Conservation (phyloP, 2,113 vertebrate species). For the Gorsachius goisagi region DNA sequence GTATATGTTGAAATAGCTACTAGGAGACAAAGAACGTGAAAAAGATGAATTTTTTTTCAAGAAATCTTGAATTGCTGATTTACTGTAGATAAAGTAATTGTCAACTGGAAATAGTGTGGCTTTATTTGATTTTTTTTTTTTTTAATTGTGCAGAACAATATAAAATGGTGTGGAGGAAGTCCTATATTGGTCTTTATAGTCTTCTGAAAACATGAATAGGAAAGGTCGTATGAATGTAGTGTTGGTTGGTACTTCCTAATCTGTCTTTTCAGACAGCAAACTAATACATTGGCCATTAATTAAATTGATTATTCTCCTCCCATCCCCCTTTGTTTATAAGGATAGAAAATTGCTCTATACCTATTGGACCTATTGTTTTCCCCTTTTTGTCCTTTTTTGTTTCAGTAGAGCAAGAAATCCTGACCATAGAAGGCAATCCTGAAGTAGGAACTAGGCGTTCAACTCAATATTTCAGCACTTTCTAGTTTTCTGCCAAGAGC, state of each 20-base stretch:
- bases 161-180: background rate
- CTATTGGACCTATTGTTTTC: background rate
- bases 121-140: background rate
- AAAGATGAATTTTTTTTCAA: background rate
- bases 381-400: background rate
- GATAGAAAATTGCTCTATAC: background rate
- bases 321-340: background rate
- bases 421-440: background rate
- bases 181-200: background rate
- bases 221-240: background rate
- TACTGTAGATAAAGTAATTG: background rate
- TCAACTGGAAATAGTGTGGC: background rate
- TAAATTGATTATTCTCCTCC: background rate
- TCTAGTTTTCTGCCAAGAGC: background rate
- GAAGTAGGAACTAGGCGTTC: background rate
- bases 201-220: background rate
- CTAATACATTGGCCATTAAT: background rate
- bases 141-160: background rate
- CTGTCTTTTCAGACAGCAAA: background rate
- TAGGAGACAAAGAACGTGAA: background rate
- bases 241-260: background rate
- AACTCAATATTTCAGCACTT: background rate
- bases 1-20: background rate
- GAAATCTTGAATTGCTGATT: background rate
- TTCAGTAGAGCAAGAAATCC: background rate